Conservation (phyloP, 2,113 vertebrate species). For the Hippocampus abdominalis region DNA sequence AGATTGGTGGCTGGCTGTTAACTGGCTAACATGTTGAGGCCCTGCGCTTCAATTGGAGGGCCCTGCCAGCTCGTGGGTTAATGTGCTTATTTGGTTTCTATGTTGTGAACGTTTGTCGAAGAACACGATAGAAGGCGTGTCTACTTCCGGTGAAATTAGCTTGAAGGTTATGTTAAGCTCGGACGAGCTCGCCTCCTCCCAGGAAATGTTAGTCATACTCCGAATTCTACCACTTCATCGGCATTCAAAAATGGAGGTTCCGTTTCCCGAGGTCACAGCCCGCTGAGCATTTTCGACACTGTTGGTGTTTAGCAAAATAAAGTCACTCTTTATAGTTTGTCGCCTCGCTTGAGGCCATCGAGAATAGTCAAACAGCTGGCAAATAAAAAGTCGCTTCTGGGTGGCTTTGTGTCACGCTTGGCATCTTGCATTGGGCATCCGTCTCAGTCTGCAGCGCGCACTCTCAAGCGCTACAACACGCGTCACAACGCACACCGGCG, state of each 20-base stretch:
- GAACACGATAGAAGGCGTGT: too few relatives aligned
- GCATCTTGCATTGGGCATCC: slow-evolving; percentile 59
- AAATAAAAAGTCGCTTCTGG: slow-evolving; percentile 47
- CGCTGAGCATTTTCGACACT: slow-evolving; percentile 30
- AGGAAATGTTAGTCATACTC: background rate
- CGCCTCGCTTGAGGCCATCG: slow-evolving; percentile 23
- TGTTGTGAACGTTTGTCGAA: too few relatives aligned
- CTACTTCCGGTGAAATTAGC: too few relatives aligned
- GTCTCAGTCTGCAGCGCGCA: slow-evolving; percentile 48
- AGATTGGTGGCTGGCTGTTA: too few relatives aligned
- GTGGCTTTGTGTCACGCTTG: slow-evolving; percentile 55
- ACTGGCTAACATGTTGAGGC: too few relatives aligned
- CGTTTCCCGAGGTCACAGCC: slow-evolving; percentile 12
- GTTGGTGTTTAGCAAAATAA: slow-evolving; percentile 34
- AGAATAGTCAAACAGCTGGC: slow-evolving; percentile 51
- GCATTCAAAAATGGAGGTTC: slow-evolving; percentile 1
- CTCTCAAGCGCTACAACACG: slow-evolving; percentile 35
- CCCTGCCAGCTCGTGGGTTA: too few relatives aligned
- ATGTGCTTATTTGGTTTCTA: too few relatives aligned
- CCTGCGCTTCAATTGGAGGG: too few relatives aligned
- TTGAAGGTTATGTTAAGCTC: too few relatives aligned
- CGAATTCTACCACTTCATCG: background rate
- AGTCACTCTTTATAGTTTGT: slow-evolving; percentile 36
- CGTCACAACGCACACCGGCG: slow-evolving; percentile 18
- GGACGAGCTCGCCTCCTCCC: too few relatives aligned